A percentile compares a stretch with the other conserved stretches of the same genome.
Conservation (phyloP, 2,797 vertebrate genomes). For the Acipenser ruthenus region DNA sequence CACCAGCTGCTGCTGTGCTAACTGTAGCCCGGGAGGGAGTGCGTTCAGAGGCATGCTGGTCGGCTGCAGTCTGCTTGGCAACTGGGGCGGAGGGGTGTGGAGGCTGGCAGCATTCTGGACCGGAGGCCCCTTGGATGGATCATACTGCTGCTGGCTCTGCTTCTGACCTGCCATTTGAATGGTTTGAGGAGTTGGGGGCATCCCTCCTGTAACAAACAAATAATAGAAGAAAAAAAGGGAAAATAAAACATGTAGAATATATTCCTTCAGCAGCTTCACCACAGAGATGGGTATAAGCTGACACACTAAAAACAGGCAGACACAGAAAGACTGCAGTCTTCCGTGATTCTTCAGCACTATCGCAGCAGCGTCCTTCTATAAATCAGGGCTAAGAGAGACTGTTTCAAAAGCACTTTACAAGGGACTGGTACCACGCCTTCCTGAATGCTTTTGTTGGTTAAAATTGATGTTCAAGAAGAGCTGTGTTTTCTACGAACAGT, state of each 20-base stretch:
- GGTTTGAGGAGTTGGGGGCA: conserved; percentile 68
- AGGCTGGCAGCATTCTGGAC: conserved; percentile 85
- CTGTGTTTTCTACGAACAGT: no score
- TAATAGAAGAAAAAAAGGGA: conserved; percentile 1
- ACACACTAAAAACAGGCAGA: background rate
- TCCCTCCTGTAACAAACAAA: conserved; percentile 58
- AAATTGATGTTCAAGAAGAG: no score
- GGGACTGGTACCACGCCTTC: no score
- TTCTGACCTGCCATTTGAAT: conserved; percentile 73
- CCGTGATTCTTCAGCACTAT: background rate
- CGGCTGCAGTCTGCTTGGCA: conserved; percentile 68
- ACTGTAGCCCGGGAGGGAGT: conserved; percentile 53
- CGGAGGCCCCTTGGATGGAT: conserved; percentile 84
- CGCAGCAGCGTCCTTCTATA: conserved; percentile 6
- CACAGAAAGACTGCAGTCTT: background rate
- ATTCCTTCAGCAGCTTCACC: background rate
- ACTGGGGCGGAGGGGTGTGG: conserved; percentile 80
- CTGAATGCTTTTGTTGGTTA: no score
- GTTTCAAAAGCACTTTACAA: background rate
- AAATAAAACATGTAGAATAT: conserved; percentile 1
- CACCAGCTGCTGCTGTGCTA: conserved; percentile 63
- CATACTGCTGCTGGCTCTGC: conserved; percentile 75
- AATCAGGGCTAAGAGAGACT: background rate
- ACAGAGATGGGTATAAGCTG: background rate
- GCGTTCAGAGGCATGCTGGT: conserved; percentile 55